phyloP scores from a whole-genome alignment of 2,888 invertebrate genomes.

The Noctua janthina region DNA sequence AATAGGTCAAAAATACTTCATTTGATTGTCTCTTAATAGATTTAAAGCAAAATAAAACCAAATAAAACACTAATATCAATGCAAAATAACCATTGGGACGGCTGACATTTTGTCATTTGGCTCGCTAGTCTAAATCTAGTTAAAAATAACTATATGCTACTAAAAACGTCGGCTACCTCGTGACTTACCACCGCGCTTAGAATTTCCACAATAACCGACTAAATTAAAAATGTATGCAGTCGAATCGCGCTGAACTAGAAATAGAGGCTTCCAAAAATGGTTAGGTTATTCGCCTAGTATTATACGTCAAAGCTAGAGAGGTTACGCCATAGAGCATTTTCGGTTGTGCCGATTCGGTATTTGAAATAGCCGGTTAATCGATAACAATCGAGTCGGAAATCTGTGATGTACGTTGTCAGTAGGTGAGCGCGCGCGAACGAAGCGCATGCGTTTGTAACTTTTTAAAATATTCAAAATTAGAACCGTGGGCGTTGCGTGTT shows the following conservation, averaged over 20 bases:
- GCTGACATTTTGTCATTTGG: constrained; percentile 71
- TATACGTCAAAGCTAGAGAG: constrained; percentile 47
- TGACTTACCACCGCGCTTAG: constrained; percentile 67
- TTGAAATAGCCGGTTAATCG: constrained; percentile 73
- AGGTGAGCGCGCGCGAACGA: constrained; percentile 77
- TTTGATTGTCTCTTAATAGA: constrained; percentile 52
- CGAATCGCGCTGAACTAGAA: background rate
- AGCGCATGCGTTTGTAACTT: constrained; percentile 78
- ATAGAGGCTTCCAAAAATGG: constrained; percentile 34
- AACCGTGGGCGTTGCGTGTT: constrained; percentile 75
- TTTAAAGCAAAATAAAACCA: constrained; percentile 54
- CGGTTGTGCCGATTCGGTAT: constrained; percentile 46
- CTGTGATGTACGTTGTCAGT: constrained; percentile 77
- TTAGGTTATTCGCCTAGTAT: constrained; percentile 31
- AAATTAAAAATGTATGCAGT: constrained; percentile 45
- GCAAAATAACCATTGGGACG: constrained; percentile 64
- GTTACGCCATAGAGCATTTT: constrained; percentile 26
- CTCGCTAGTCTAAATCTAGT: constrained; percentile 67
- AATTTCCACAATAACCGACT: constrained; percentile 64
- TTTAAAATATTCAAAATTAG: constrained; percentile 73
- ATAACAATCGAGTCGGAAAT: constrained; percentile 70
- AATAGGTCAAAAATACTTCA: constrained; percentile 55
- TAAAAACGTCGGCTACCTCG: constrained; percentile 63
- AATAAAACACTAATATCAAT: constrained; percentile 61
- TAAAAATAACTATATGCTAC: constrained; percentile 68